Base-by-base conservation (phyloP, 2,797 vertebrate species). In the Graptemys geographica region DNA sequence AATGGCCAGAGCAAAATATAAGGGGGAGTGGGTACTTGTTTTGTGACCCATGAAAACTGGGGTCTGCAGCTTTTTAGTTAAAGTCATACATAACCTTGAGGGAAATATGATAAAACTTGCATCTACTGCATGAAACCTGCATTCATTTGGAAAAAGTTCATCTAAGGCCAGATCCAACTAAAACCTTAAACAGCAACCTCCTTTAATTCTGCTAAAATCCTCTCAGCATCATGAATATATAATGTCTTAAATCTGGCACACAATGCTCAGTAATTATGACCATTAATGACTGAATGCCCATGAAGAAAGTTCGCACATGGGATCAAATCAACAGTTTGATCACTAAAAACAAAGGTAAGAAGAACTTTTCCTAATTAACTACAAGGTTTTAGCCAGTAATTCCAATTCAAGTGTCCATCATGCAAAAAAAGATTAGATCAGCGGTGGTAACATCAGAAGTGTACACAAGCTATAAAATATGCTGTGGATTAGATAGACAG, bases 61-160 rank as follows among this genome's bases (percentile, higher is more conserved):
- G 27, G 57, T 41, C n/a, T 90, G 59, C 74, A 94, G 62, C 90
- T 81, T 44, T 93, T 92, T 69, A 96, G 92, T 59, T n/a, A 94
- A 18, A 79, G 37, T 80, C 23, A 90, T 78, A n/a, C 21, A 85
- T 89, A 85, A 89, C 93, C 81, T 90, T n/a, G 89, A 62, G 52
- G 59, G 49, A 95, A 91, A 79, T 1, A 57, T 80, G 5, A 89
- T 83, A 94, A 51, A 95, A 91, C 10, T 33, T 52, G 13, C 51
- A 82, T 80, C 78, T 91, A 56, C 49, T 76, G 84, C 21, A 89
- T 47, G 88, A 90, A 96, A 91, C 33, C 55, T 57, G 23, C 10
- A 88, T 80, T 93, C 79, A 93, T 59, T 53, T 86, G n/a, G 23
- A 82, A 95, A 84, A 93, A 93, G 19, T 28, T 83, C 92, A 57